These are phyloP conservation scores for Eurytemora carolleeae DNA, from an alignment of 1,140 invertebrate species.

Conservation along the genomic window DNA sequence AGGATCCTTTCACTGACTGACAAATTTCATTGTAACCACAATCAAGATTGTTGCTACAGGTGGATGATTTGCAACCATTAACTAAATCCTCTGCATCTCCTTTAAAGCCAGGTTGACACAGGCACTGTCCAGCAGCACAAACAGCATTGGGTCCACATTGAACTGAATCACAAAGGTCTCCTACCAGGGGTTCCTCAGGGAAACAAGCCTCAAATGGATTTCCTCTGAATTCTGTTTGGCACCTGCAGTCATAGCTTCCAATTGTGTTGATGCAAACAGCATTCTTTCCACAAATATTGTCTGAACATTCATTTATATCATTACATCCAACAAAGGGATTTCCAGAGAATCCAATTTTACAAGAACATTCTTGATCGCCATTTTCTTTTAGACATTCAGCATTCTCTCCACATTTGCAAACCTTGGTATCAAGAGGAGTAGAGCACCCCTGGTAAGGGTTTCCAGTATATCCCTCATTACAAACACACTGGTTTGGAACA, in stretches of 20 bases:
- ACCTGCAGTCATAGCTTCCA: constrained; percentile 66
- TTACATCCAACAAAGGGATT: constrained; percentile 61
- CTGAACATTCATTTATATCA: constrained; percentile 61
- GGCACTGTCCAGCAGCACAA: constrained; percentile 53
- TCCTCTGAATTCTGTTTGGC: constrained; percentile 52
- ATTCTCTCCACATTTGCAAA: constrained; percentile 51
- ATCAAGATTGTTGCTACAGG: constrained; percentile 52
- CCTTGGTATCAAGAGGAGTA: constrained; percentile 25
- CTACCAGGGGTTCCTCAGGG: constrained; percentile 16
- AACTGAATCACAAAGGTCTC: constrained; percentile 46
- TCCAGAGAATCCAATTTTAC: constrained; percentile 54
- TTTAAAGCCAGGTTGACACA: constrained; percentile 51
- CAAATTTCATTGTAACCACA: constrained; percentile 62
- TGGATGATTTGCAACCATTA: constrained; percentile 42
- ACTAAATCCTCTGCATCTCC: constrained; percentile 35
- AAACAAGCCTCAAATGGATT: constrained; percentile 60
- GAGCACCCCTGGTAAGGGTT: constrained; percentile 68
- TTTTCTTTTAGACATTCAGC: constrained; percentile 52
- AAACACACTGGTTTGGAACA: constrained; percentile 47
- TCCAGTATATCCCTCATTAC: constrained; percentile 55
- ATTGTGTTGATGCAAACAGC: constrained; percentile 69
- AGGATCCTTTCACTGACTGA: constrained; percentile 39
- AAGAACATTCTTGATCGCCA: constrained; percentile 53
- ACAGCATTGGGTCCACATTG: constrained; percentile 57
- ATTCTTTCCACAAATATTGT: constrained; percentile 56